Base-by-base conservation (phyloP, 37 sponge, comb jelly and placozoan genomes). In the Geodia barretti region DNA sequence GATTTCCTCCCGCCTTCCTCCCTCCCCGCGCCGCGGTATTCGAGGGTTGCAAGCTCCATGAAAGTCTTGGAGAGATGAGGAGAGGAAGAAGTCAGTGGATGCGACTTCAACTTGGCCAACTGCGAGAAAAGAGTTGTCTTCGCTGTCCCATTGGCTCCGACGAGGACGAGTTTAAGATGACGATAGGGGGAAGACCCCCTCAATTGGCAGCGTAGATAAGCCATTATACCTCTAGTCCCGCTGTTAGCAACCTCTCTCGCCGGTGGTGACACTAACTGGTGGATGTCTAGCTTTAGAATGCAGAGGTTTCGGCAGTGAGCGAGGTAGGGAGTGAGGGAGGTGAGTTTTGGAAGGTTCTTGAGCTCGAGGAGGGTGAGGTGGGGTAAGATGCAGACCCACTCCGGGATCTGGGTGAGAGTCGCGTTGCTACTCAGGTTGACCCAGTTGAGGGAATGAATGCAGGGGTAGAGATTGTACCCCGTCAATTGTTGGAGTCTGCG, bases 331-430 rank as follows among this genome's bases (percentile, higher is more conserved):
- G 89, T 79, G 30, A 92, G 73, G 23, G 60, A 33, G 42, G 72
- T 74, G 5, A 92, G 41, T 5, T 62, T 73, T 17, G 93, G 87
- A 0, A 83, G 70, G 28, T 65, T 71, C 39, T 36, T 31, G 70
- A 88, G 41, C 41, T 92, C 82, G 30, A 92, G 82, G 25, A 84
- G 80, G 31, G 64, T 84, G 43, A 92, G 89, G 42, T 80, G 60
- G 24, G 93, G 89, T 40, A 92, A 70, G 63, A 87, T 63, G 70
- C 90, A 87, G 30, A 92, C 85, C 93, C 93, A 92, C 74, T 85
- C 89, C 0, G 93, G 93, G 21, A 92, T 31, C 62, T 80, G 76
- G 25, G 74, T 75, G 26, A 92, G 83, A 1, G 39, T 41, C 23
- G 85, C 31, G 66, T 92, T 92, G 64, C 62, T 39, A 64, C 78